A percentile compares a stretch with the other conserved stretches of the same genome.
Evolutionary conservation across 2,797 vertebrate genomes (phyloP).

Genomic region (Apogon hyalosoma): DNA sequence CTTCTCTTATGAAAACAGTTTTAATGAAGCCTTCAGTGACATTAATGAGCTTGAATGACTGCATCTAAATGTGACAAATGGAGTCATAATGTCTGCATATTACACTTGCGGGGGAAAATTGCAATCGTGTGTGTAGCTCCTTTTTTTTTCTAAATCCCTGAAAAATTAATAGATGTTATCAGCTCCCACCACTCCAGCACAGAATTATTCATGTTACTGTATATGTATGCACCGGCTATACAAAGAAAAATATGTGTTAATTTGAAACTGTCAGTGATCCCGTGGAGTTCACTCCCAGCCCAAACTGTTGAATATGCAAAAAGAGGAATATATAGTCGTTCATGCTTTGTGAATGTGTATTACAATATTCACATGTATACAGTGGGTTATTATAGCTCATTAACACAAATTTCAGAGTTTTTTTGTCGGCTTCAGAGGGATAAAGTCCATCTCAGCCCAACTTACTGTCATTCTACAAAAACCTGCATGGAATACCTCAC

Average conservation of each 20-base stretch:
- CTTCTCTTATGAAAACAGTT: constrained; percentile 50
- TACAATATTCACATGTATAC: constrained; percentile 1
- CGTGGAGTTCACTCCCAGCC: constrained; percentile 1
- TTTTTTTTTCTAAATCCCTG: constrained; percentile 49
- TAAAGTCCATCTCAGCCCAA: constrained; percentile 45
- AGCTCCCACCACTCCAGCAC: constrained; percentile 39
- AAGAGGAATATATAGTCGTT: constrained; percentile 12
- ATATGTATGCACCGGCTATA: constrained; percentile 56
- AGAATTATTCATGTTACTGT: constrained; percentile 69
- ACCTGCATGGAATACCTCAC: constrained; percentile 48
- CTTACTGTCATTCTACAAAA: constrained; percentile 57
- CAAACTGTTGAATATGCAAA: constrained; percentile 36
- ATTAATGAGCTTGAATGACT: constrained; percentile 58
- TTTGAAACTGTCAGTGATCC: constrained; percentile 46
- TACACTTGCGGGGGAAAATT: constrained; percentile 33
- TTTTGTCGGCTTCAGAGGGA: constrained; percentile 48
- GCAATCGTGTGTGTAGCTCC: constrained; percentile 43
- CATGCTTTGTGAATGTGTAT: background rate
- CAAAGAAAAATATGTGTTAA: constrained; percentile 63
- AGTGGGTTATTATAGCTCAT: constrained; percentile 44
- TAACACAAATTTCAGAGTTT: constrained; percentile 58
- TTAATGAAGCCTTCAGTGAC: constrained; percentile 57
- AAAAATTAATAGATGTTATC: constrained; percentile 72
- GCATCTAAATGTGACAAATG: constrained; percentile 60
- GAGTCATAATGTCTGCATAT: constrained; percentile 39